phyloP scores from a whole-genome alignment of 2,797 vertebrate genomes.

The Peromyscus eremicus region DNA sequence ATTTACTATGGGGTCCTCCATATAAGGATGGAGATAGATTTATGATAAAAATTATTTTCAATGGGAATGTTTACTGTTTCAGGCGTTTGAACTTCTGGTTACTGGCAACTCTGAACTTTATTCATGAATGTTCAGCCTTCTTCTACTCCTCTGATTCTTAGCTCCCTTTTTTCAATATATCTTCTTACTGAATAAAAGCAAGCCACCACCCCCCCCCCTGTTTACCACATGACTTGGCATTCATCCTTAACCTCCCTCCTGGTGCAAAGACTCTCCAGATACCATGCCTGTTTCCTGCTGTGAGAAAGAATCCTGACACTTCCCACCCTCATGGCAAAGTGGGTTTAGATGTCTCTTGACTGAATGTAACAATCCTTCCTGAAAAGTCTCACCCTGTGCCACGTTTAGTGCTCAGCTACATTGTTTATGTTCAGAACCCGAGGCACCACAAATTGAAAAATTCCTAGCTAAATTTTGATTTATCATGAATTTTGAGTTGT shows the following conservation, averaged over 20 bases:
- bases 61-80: background rate
- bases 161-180: constrained; percentile 11
- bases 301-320: constrained; percentile 32
- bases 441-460: background rate
- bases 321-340: background rate
- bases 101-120: background rate
- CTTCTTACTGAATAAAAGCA: constrained; percentile 66
- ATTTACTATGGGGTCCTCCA: background rate
- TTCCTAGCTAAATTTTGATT: constrained; percentile 38
- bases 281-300: background rate
- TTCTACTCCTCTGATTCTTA: constrained; percentile 50
- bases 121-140: background rate
- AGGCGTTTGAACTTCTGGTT: background rate
- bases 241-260: background rate
- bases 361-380: background rate
- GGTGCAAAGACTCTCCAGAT: background rate
- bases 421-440: background rate
- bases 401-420: background rate
- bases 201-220: background rate
- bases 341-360: background rate
- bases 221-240: background rate
- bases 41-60: background rate
- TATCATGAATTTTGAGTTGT: constrained; percentile 59
- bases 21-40: background rate
- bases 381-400: background rate